Conservation (phyloP, 2,797 vertebrate species). For the Galaxias olidus region DNA sequence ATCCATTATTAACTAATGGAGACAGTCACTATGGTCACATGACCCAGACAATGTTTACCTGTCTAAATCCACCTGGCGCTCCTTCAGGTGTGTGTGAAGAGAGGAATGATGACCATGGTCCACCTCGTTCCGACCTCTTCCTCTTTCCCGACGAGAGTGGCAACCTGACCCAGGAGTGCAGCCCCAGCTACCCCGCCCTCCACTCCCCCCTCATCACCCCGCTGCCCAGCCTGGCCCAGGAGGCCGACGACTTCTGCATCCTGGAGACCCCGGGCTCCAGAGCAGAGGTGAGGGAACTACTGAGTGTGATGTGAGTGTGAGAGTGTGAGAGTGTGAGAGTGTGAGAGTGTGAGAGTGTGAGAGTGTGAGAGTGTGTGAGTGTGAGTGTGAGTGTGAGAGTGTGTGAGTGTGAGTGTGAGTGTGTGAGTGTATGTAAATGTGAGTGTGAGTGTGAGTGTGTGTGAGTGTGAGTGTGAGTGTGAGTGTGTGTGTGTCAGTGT, state of each 20-base stretch:
- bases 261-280: slow-evolving; percentile 89
- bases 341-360: background rate
- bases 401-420: slow-evolving; percentile 20
- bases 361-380: slow-evolving; percentile 1
- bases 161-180: slow-evolving; percentile 83
- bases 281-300: slow-evolving; percentile 75
- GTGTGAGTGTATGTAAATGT: too few species aligned
- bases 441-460: background rate
- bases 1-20: too few species aligned
- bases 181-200: slow-evolving; percentile 80
- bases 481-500: slow-evolving; percentile 18
- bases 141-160: slow-evolving; percentile 97
- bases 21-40: too few species aligned
- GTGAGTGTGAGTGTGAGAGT: slow-evolving; percentile 20
- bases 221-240: slow-evolving; percentile 72
- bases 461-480: background rate
- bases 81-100: slow-evolving; percentile 79
- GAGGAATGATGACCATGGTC: slow-evolving; percentile 77
- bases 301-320: background rate
- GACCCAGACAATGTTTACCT: too few species aligned
- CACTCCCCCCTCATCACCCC: slow-evolving; percentile 85
- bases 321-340: background rate
- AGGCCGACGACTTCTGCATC: slow-evolving; percentile 96
- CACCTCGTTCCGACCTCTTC: slow-evolving; percentile 92
- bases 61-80: too few species aligned